A percentile compares a stretch with the other conserved stretches of the same genome.
Conservation (phyloP, 92 coral and sea anemone genomes). For the Palythoa grandiflora region DNA sequence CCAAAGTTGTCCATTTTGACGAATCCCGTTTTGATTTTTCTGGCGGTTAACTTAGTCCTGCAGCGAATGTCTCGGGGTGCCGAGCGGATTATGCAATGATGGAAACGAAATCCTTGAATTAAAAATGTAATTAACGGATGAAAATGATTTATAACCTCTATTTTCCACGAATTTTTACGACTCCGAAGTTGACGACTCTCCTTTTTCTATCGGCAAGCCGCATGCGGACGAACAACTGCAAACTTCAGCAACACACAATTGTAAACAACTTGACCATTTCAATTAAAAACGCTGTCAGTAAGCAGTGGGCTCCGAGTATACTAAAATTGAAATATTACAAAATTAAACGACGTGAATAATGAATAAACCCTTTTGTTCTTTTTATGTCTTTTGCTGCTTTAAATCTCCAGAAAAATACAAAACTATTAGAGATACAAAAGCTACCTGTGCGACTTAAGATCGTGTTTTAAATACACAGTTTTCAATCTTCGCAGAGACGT, state of each 20-base stretch:
- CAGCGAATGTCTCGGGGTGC: background rate
- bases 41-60: background rate
- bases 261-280: constrained; percentile 23
- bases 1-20: background rate
- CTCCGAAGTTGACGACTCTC: background rate
- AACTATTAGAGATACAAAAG: background rate
- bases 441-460: background rate
- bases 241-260: background rate
- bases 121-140: background rate
- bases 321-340: constrained; percentile 28
- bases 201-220: background rate
- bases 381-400: background rate
- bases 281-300: constrained; percentile 37
- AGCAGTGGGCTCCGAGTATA: background rate
- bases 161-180: background rate
- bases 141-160: background rate
- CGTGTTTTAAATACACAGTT: background rate
- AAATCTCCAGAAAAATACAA: background rate
- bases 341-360: constrained; percentile 24
- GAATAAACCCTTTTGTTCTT: constrained; percentile 10
- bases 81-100: background rate
- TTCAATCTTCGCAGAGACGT: background rate
- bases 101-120: background rate
- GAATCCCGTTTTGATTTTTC: background rate
- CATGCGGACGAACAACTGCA: background rate